phyloP scores from a whole-genome alignment of 2,113 vertebrate genomes.

The Chloroceryle aenea region DNA sequence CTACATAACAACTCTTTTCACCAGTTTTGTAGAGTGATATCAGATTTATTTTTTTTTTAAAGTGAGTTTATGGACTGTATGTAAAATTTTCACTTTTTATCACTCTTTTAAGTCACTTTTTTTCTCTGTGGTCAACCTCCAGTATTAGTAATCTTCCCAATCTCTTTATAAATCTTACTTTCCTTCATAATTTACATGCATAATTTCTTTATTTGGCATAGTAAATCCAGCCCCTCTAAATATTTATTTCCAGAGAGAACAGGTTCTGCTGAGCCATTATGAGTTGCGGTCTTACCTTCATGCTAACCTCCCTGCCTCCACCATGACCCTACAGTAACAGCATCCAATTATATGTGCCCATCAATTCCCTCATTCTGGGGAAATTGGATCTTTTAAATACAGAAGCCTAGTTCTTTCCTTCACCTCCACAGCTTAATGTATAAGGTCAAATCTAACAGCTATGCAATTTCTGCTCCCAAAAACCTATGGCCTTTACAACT shows the following conservation, averaged over 20 bases:
- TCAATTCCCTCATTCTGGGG: constrained; percentile 4
- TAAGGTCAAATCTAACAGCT: constrained; percentile 24
- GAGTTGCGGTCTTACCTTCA: not conserved
- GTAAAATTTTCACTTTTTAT: not conserved
- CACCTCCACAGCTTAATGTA: constrained; percentile 14
- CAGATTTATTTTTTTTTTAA: not conserved
- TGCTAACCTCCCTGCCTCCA: not conserved
- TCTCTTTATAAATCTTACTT: not conserved
- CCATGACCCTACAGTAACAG: not conserved
- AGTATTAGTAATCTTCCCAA: not conserved
- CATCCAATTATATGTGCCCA: constrained; percentile 51
- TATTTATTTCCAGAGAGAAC: constrained; percentile 22
- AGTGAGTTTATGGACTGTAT: not conserved
- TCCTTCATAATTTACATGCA: not conserved
- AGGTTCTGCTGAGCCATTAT: constrained; percentile 1
- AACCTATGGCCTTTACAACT: not conserved
- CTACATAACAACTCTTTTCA: not conserved
- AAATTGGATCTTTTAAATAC: constrained; percentile 48
- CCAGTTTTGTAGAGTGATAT: not conserved
- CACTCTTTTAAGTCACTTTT: not conserved
- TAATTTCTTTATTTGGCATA: not conserved
- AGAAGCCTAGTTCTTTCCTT: constrained; percentile 2
- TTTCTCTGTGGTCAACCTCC: not conserved
- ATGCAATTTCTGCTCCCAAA: not conserved
- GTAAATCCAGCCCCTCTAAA: not conserved